These are phyloP conservation scores for Drosophila triauraria DNA, from an alignment of 1,140 invertebrate genomes.

Conservation along the genomic window DNA sequence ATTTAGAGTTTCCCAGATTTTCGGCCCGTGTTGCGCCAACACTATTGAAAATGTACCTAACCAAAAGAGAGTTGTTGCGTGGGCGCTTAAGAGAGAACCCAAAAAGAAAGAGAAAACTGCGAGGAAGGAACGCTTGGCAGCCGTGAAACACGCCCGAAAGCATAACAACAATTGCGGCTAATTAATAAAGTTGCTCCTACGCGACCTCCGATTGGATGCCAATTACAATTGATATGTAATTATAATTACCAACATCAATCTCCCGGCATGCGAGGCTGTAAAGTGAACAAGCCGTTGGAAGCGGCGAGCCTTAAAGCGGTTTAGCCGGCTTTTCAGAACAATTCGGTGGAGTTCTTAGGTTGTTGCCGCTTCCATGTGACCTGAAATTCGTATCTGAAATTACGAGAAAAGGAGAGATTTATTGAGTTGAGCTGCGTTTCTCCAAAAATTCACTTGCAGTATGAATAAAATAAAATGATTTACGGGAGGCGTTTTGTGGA, in stretches of 20 bases:
- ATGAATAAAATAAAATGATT: constrained; percentile 12
- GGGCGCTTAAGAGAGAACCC: constrained; percentile 3
- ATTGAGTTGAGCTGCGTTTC: constrained; percentile 3
- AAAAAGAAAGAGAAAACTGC: neutral
- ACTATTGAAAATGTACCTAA: constrained; percentile 13
- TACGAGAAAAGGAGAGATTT: constrained; percentile 22
- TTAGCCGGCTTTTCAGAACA: constrained; percentile 40
- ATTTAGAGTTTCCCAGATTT: too few species aligned
- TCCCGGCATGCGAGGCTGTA: neutral
- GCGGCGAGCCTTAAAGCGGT: constrained; percentile 9
- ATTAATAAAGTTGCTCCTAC: constrained; percentile 45
- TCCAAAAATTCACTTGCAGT: constrained; percentile 12
- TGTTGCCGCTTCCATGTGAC: constrained; percentile 13
- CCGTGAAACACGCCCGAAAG: constrained; percentile 26
- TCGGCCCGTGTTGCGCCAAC: neutral
- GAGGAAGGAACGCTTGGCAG: constrained; percentile 38
- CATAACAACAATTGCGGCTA: constrained; percentile 50
- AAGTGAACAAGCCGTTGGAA: neutral
- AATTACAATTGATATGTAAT: constrained; percentile 44
- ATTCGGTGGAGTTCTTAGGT: constrained; percentile 4
- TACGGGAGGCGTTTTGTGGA: constrained; percentile 2
- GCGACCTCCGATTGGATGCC: constrained; percentile 23
- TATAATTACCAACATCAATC: constrained; percentile 39
- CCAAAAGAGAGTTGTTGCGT: neutral
- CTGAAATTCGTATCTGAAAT: constrained; percentile 20